Percentiles rank a stretch among this genome's conserved stretches.
These are phyloP conservation scores for Leptoteleia sp. DNA, from an alignment of 1,140 invertebrate species.

Conservation along the genomic window DNA sequence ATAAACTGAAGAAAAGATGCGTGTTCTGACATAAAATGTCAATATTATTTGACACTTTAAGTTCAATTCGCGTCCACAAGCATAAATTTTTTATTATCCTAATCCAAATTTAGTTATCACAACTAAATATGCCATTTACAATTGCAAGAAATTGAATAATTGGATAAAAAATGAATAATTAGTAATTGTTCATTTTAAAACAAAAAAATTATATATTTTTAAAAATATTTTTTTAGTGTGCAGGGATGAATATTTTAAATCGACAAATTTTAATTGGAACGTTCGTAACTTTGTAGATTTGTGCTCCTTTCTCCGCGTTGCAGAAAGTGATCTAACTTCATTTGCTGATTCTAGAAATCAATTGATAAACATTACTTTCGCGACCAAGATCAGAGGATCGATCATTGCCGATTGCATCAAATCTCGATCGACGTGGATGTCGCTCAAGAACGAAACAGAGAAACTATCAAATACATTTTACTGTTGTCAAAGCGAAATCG, in stretches of 20 bases:
- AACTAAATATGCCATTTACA: too few species aligned
- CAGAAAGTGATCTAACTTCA: conserved; percentile 19
- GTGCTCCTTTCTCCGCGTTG: conserved; percentile 18
- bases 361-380: conserved; percentile 6
- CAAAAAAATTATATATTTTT: too few species aligned
- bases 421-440: neutral
- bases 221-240: too few species aligned
- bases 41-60: neutral
- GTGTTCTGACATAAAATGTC: too few species aligned
- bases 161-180: too few species aligned
- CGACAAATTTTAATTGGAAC: conserved; percentile 29
- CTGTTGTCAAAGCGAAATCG: conserved; percentile 6
- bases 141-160: too few species aligned
- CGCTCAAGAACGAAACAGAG: neutral
- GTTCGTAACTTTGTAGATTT: conserved; percentile 10
- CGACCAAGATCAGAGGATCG: conserved; percentile 33
- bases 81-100: too few species aligned
- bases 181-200: too few species aligned
- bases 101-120: too few species aligned
- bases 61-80: neutral
- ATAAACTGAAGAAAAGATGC: neutral
- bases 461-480: conserved; percentile 7
- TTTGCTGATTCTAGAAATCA: conserved; percentile 34
- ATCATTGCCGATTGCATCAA: conserved; percentile 9
- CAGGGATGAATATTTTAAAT: too few species aligned